Evolutionary conservation across 2,797 vertebrate species (phyloP).

Genomic region (Clarias pachynema): DNA sequence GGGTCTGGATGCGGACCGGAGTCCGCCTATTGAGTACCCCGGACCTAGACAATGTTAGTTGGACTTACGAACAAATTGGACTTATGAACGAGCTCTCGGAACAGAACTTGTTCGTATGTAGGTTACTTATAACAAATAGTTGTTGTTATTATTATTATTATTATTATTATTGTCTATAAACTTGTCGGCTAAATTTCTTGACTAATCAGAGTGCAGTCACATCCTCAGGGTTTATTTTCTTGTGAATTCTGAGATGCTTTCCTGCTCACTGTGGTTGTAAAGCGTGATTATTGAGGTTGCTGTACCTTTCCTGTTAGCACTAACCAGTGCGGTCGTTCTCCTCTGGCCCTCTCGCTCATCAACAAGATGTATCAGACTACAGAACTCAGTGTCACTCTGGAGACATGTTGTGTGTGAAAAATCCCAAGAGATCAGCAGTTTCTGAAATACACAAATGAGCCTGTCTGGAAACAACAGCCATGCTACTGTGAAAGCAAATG

Average conservation of each 20-base stretch:
- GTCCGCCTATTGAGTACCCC: too few relatives aligned
- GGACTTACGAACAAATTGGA: too few relatives aligned
- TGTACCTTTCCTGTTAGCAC: too few relatives aligned
- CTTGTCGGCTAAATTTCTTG: too few relatives aligned
- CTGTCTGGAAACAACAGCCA: background rate
- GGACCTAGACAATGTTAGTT: too few relatives aligned
- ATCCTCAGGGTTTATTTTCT: background rate
- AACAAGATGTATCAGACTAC: background rate
- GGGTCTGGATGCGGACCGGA: too few relatives aligned
- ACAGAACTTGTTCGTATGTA: too few relatives aligned
- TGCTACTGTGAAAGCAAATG: background rate
- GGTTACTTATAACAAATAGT: too few relatives aligned
- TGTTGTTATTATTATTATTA: too few relatives aligned
- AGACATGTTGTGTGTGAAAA: background rate
- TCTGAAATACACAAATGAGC: background rate
- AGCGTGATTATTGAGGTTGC: background rate
- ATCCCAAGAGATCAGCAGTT: background rate
- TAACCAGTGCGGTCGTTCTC: background rate
- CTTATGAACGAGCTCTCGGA: too few relatives aligned
- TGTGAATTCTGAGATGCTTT: background rate
- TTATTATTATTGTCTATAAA: background rate
- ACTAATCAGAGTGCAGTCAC: too few relatives aligned
- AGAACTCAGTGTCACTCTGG: background rate
- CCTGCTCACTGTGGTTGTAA: background rate
- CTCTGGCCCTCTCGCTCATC: background rate